Conservation (phyloP, 1,140 invertebrate genomes). For the Drosophila santomea region DNA sequence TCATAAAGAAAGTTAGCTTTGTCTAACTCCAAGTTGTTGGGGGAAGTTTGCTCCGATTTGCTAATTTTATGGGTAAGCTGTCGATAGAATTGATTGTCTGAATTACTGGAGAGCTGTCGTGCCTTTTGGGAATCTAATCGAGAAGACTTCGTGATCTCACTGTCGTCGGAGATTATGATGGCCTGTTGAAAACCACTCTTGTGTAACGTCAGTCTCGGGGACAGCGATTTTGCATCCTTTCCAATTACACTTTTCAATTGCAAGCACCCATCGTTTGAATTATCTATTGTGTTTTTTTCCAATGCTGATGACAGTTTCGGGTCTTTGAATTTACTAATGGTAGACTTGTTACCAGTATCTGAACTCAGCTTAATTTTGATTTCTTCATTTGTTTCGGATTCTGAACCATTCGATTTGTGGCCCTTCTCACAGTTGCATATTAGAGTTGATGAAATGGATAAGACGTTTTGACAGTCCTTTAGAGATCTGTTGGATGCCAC, state of each 20-base stretch:
- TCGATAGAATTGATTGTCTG: slow-evolving; percentile 58
- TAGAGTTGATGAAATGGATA: slow-evolving; percentile 30
- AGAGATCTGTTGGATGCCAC: slow-evolving; percentile 39
- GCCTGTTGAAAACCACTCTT: slow-evolving; percentile 41
- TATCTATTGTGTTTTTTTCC: slow-evolving; percentile 10
- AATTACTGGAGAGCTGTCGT: slow-evolving; percentile 20
- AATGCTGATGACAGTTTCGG: neutral
- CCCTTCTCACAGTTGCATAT: slow-evolving; percentile 51
- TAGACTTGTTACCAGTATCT: slow-evolving; percentile 10
- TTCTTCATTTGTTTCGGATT: slow-evolving; percentile 31
- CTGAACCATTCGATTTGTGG: slow-evolving; percentile 32
- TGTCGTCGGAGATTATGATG: slow-evolving; percentile 51
- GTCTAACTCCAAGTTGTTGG: slow-evolving; percentile 70
- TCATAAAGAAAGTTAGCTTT: slow-evolving; percentile 61
- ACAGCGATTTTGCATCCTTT: slow-evolving; percentile 22
- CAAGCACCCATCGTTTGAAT: slow-evolving; percentile 12
- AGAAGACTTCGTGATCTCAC: slow-evolving; percentile 20
- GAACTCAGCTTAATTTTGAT: slow-evolving; percentile 34
- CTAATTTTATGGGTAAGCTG: slow-evolving; percentile 54
- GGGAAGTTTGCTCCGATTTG: slow-evolving; percentile 82
- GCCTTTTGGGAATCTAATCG: slow-evolving; percentile 12
- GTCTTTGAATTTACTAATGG: slow-evolving; percentile 10
- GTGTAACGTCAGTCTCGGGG: slow-evolving; percentile 32
- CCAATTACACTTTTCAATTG: slow-evolving; percentile 31
- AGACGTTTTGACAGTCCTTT: slow-evolving; percentile 36